Base-by-base conservation (phyloP, 2,888 invertebrate genomes). In the Dyspetes luteomarginatus region DNA sequence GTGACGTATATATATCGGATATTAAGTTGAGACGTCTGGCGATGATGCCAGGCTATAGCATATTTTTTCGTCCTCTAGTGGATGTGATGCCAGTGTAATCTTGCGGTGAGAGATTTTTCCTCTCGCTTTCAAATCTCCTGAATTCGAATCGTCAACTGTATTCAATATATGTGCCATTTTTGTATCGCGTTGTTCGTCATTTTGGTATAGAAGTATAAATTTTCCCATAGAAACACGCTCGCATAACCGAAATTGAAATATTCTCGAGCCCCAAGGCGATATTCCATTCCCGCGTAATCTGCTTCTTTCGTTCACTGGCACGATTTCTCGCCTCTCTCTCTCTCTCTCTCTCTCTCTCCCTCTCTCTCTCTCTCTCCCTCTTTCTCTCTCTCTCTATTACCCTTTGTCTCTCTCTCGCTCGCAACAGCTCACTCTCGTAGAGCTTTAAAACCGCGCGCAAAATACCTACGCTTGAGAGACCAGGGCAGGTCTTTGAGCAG, bases 191-290 rank as follows among this genome's bases (percentile, higher is more conserved):
- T 43, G 26, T 43, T 1, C 17, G 26, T 50, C 55, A 12, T 64
- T 64, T 62, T 19, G 28, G 5, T 60, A n/a, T n/a, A n/a, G n/a
- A 30, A 19, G 28, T 72, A 52, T 22, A 17, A 52, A 50, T 30
- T 19, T 19, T 12, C 41, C 28, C 43, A 19, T 45, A 36, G 19
- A 48, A n/a, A 36, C 36, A 12, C 36, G 48, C 48, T 48, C 17
- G 12, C 26, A 17, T 36, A 19, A 19, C 64, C 58, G 76, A 81
- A 84, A 83, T 82, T 81, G 83, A 83, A 82, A 83, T 82, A 81
- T 83, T 71, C 69, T 50, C 65, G 71, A 56, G 48, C 67, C 74
- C 78, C 22, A 19, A 64, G 43, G 77, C 78, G n/a, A 45, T 22
- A 73, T 77, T 72, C 67, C 62, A 64, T 77, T 26, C 76, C 60